Evolutionary conservation across 2,888 invertebrate genomes (phyloP), one percentile per base, ranked within the genome.

Genomic region (Cephonodes hylas): DNA sequence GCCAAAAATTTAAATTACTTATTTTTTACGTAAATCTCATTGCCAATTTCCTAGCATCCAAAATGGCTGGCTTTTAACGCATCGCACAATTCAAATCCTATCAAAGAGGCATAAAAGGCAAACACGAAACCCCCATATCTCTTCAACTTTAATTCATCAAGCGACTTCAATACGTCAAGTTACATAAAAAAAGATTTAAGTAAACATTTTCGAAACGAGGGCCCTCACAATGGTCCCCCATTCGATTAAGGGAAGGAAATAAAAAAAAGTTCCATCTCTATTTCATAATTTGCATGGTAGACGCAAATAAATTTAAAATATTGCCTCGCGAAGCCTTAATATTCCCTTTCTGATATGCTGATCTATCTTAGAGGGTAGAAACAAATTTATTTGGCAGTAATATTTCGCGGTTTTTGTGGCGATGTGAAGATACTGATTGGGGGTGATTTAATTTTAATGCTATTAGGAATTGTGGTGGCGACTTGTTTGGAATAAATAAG

Each of bases 251-350:
- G 75, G 79, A 80, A 78, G 78, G 77, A 83, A 86, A 83, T 81
- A 81, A 83, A 81, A n/a, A n/a, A 84, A 83, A 80, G 76, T 44
- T 58, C 48, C 59, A 61, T 60, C 69, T 89, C 88, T 88, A 88
- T 89, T 88, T 87, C 89, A 90, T 88, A 90, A 91, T 91, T 91
- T 91, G 90, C 91, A 91, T 91, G 80, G 88, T 81, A 86, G 86
- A 88, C 84, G 88, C 85, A 91, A 89, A 90, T 90, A 91, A 90
- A 89, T 90, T 89, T 90, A 85, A 89, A 91, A 89, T 90, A 90
- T 90, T 86, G 84, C 86, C 70, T 63, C 63, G 76, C 63, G 84
- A 84, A 88, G 76, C 85, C 85, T 85, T 88, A 89, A 88, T 65
- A 22, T 48, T 48, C 53, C 48, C 23, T 48, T 48, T 60, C 18